Percentiles rank a stretch among this genome's conserved stretches.
phyloP scores from a whole-genome alignment of 2,797 vertebrate species.

The Perodicticus potto region DNA sequence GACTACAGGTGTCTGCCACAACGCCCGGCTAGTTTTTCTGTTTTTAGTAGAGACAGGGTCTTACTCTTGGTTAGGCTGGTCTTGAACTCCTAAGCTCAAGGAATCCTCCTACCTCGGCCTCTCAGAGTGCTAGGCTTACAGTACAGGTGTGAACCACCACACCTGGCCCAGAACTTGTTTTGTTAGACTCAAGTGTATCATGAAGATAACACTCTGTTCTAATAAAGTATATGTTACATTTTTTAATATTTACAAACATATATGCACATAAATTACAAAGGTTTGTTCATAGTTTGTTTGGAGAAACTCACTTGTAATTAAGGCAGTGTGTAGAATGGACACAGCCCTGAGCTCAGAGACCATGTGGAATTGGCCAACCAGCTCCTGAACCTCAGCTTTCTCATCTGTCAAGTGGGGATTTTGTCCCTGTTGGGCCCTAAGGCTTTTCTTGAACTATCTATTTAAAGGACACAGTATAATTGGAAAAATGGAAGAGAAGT shows the following conservation, averaged over 20 bases:
- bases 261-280: background rate
- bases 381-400: background rate
- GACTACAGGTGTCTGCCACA: too few relatives aligned
- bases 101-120: too few relatives aligned
- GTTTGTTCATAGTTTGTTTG: background rate
- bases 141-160: too few relatives aligned
- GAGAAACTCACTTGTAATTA: background rate
- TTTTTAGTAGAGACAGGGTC: too few relatives aligned
- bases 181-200: background rate
- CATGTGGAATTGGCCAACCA: background rate
- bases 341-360: background rate
- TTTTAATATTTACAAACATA: background rate
- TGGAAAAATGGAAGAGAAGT: background rate
- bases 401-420: background rate
- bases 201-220: background rate
- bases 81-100: too few relatives aligned
- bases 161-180: background rate
- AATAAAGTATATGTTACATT: background rate
- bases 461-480: background rate
- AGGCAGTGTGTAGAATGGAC: background rate
- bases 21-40: too few relatives aligned
- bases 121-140: too few relatives aligned
- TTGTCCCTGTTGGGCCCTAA: background rate
- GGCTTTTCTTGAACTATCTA: background rate
- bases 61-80: too few relatives aligned